Evolutionary conservation across 2,113 vertebrate genomes (phyloP), one percentile per base, ranked within the genome.

Genomic region (Strigops habroptila): DNA sequence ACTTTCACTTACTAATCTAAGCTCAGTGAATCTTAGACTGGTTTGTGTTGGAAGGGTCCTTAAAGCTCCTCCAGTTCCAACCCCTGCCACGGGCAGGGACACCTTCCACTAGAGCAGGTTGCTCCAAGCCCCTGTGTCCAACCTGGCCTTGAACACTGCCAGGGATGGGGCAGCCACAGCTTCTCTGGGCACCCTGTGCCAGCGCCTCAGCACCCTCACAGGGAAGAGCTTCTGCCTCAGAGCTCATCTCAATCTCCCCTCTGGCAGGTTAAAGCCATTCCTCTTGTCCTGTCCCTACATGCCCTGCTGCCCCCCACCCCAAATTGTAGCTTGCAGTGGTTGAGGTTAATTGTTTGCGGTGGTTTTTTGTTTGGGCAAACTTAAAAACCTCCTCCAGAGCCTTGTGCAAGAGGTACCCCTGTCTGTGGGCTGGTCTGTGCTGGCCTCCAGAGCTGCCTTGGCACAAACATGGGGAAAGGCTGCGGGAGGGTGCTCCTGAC

Each of bases 241-340:
- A 59, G 33, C 57, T 59, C 57, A 59, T 10, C 57, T 59, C 57
- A 35, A 1, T 23, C 57, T 59, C 57, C 21, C 14, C 57, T 59
- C 14, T 7, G 57, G 33, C 21, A 59, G 55, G 14, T 24, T 59
- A 2, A 59, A 35, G 57, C 57, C 57, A 59, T 59, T 15, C 33
- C 57, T 33, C 21, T 59, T 59, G 57, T 3, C 22, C 57, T 46
- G 9, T 44, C 18, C 18, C 27, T 0, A 0, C 57, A 8, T 24
- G 46, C 31, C 7, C 52, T 51, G 33, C 52, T 49, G 52, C 16
- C 52, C 33, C 43, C 30, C 6, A 8, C n/a, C 7, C 31, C 22
- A 23, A 2, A 2, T 5, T 16, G 18, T 10, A 83, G 16, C 55
- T 35, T 0, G n/a, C 39, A 30, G 3, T 1, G 23, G 43, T 14